Evolutionary conservation across 2,113 vertebrate genomes (phyloP), one percentile per base, ranked within the genome.

Genomic region (Plestiodon gilberti): DNA sequence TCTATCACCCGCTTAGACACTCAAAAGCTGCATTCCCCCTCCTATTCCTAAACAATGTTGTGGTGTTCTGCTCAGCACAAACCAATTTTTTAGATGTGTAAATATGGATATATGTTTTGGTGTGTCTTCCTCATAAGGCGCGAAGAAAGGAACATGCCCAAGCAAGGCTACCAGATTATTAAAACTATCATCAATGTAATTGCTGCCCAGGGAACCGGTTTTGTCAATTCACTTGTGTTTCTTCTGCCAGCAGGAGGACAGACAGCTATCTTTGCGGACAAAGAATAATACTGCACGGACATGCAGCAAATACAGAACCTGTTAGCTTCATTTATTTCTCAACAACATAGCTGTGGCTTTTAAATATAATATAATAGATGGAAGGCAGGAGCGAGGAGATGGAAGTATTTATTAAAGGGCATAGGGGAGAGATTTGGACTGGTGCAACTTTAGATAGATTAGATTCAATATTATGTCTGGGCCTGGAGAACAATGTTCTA

Each of bases 141-240:
- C 23, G 30, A 81, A 35, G 73, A 30, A 87, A 57, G 65, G 25
- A 80, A 84, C 64, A 40, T 18, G 1, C 18, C 91, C 52, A 22
- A 22, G 76, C 67, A 76, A 74, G 76, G 35, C 84, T 52, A 43
- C 22, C 64, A 79, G 85, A 74, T 84, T 79, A 88, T 84, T 88
- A 84, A 88, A 88, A 80, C 76, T 6, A 84, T 23, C 33, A 30
- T 84, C 81, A 84, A 65, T 75, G 59, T 74, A 73, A 80, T 22
- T n/a, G 43, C 69, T 65, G 38, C 82, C 59, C 28, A 55, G 82
- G 76, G 81, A 84, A 57, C n/a, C 76, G 40, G n/a, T 25, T 83
- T 78, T 84, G 82, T 88, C 76, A 84, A 79, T 15, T 74, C 1
- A 40, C 57, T 84, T 65, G 67, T 33, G 28, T 73, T 84, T 30